Base-by-base conservation (phyloP, 2,797 vertebrate species). In the Lophura swinhoii region DNA sequence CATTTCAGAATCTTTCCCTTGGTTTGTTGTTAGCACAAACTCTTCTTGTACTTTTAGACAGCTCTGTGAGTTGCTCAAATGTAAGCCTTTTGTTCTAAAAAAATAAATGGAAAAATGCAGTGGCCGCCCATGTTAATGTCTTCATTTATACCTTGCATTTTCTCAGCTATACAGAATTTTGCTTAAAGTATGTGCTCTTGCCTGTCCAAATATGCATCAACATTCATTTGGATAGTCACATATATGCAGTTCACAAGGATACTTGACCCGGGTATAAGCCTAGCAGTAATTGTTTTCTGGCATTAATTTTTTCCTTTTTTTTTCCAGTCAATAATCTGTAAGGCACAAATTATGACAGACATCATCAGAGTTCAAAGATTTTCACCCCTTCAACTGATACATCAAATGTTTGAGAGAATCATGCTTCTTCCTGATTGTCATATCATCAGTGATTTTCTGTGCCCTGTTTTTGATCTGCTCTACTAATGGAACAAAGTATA, bases 401-500 rank as follows among this genome's bases (percentile, higher is more conserved):
- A 12, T 67, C 46, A 84, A 74, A 43, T 82, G 53, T 81, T 69
- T 58, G 15, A 55, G 68, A 88, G 14, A 93, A 21, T 48, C n/a
- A 14, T 77, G 35, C 55, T 77, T 87, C 29, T 35, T 48, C 33
- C 9, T 74, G 39, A 9, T 69, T 91, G 67, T 92, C 90, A 75
- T 63, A 59, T 59, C 55, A 74, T 39, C 53, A 58, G 24, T 60
- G 46, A 87, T 63, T 75, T 93, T 89, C 72, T 44, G 26, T 31
- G 41, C 35, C 43, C 43, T 77, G 80, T 75, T 94, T 94, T 84
- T 60, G 63, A 90, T 6, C 2, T 70, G 63, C 49, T 88, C 1
- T 8, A 75, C 51, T 90, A 80, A 77, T 67, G 56, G 59, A 86
- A 89, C 59, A 95, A 89, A 91, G 80, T 91, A 89, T 5, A 41